Conservation (phyloP, 2,113 vertebrate genomes). For the Cheilinus undulatus region DNA sequence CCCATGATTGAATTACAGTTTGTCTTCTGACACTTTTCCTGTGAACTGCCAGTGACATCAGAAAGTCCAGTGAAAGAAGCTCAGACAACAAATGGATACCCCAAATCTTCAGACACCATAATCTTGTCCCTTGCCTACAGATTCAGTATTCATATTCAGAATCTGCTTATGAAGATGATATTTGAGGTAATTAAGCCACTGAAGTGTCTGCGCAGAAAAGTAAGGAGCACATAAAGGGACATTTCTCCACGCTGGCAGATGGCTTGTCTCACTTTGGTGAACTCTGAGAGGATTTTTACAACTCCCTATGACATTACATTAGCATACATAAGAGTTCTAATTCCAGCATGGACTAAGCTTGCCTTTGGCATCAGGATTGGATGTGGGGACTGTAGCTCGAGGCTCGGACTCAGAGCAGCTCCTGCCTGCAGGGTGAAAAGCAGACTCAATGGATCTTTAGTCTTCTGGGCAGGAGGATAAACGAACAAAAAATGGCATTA, state of each 20-base stretch:
- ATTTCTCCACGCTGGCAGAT: constrained; percentile 4
- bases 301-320: constrained; percentile 6
- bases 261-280: constrained; percentile 21
- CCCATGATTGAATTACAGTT: neutral
- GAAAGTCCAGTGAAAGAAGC: neutral
- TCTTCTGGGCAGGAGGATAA: neutral
- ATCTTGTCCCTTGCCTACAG: neutral
- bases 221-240: constrained; percentile 20
- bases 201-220: constrained; percentile 11
- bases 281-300: constrained; percentile 8
- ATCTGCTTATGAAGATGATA: neutral
- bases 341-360: neutral
- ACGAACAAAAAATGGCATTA: neutral
- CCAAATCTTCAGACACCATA: neutral
- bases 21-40: neutral
- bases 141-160: neutral
- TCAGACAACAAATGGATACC: neutral
- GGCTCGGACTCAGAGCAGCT: neutral
- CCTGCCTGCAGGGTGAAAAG: constrained; percentile 1
- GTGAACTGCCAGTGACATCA: neutral
- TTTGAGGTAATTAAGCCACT: constrained; percentile 23
- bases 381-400: constrained; percentile 2
- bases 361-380: neutral
- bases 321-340: constrained; percentile 6
- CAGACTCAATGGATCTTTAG: neutral